Conservation (phyloP, 2,113 vertebrate species). For the Sitta europaea region DNA sequence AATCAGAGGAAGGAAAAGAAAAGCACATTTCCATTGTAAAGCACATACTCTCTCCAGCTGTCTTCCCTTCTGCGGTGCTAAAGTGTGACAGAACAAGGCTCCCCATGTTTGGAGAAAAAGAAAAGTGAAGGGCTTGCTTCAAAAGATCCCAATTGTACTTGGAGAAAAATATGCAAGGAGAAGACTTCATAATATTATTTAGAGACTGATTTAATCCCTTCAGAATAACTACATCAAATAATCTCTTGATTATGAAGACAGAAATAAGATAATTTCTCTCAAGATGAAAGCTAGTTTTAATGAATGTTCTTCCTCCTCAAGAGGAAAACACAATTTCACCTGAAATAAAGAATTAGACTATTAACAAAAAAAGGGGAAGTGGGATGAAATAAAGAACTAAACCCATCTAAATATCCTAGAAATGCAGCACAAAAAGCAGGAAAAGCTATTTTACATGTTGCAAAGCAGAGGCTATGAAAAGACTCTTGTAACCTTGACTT, state of each 20-base stretch:
- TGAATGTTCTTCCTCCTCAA: neutral
- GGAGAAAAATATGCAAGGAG: neutral
- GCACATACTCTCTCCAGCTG: constrained; percentile 2
- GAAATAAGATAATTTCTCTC: neutral
- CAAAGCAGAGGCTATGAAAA: neutral
- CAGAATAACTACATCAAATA: neutral
- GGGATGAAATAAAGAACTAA: neutral
- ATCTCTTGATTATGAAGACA: neutral
- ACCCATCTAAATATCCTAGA: neutral
- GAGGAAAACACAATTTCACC: neutral
- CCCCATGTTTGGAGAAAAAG: neutral
- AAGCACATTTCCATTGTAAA: neutral
- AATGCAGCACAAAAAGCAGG: neutral
- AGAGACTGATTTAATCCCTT: neutral
- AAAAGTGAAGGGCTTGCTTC: neutral
- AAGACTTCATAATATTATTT: neutral
- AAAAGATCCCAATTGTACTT: neutral
- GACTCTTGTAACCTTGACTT: constrained; percentile 3
- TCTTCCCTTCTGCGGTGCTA: constrained; percentile 35
- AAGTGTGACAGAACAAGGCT: neutral
- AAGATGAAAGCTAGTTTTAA: neutral
- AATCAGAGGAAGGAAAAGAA: neutral
- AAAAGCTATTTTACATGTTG: neutral
- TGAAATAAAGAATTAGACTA: neutral
- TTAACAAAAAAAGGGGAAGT: accelerated